These are phyloP conservation scores for Myotis daubentonii DNA, from an alignment of 2,797 vertebrate genomes.

Conservation along the genomic window DNA sequence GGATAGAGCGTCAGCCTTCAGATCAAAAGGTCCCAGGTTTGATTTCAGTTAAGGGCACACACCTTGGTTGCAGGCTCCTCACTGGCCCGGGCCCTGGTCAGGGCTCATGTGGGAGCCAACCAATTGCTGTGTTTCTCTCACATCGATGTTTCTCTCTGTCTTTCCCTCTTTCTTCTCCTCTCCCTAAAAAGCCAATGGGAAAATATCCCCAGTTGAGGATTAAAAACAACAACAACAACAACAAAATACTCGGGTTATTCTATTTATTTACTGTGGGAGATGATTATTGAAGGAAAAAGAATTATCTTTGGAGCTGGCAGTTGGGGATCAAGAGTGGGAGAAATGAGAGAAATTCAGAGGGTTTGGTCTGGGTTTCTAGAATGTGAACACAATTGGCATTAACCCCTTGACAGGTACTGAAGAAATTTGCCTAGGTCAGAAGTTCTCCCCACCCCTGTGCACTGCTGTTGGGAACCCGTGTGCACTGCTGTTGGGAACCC, in stretches of 20 bases:
- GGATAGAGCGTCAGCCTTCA: no score
- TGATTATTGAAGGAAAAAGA: slow-evolving; percentile 13
- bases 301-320: not conserved
- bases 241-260: not conserved
- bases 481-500: not conserved
- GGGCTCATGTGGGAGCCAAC: no score
- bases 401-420: not conserved
- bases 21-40: no score
- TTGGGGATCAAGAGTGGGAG: not conserved
- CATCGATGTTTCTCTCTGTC: no score
- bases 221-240: no score
- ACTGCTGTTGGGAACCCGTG: not conserved
- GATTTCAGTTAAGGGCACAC: no score
- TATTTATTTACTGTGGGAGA: slow-evolving; percentile 49
- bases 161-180: no score
- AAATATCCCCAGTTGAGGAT: no score
- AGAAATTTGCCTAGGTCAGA: not conserved
- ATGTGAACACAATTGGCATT: not conserved
- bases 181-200: not conserved
- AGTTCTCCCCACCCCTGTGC: not conserved
- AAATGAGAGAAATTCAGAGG: slow-evolving; percentile 28
- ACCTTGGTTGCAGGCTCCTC: no score
- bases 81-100: no score
- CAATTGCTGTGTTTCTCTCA: no score
- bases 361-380: not conserved